phyloP scores from a whole-genome alignment of 2,797 vertebrate genomes.

The Denticeps clupeoides region DNA sequence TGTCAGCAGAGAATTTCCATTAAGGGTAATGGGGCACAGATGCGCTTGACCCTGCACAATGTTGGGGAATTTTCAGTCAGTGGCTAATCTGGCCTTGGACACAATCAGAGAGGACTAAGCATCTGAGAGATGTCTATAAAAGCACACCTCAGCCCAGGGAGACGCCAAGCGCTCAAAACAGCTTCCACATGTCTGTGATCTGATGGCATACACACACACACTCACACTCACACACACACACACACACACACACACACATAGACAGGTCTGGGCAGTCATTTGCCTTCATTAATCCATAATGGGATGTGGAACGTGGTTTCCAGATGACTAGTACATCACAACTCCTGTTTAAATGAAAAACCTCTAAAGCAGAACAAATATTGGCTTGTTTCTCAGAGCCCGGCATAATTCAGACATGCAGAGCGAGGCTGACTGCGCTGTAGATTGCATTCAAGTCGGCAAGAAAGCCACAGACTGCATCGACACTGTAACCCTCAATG shows the following conservation, averaged over 20 bases:
- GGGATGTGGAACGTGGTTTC: conserved; percentile 17
- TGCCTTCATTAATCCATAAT: conserved; percentile 25
- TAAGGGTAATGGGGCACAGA: conserved; percentile 46
- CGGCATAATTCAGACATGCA: no score
- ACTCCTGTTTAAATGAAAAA: conserved; percentile 22
- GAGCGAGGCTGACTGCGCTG: no score
- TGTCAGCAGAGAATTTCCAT: conserved; percentile 31
- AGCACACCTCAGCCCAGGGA: conserved; percentile 34
- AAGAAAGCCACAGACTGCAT: conserved; percentile 7
- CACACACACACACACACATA: conserved; percentile 1
- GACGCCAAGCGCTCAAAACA: conserved; percentile 41
- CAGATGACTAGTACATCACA: conserved; percentile 12
- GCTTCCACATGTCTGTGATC: conserved; percentile 47
- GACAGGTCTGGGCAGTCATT: conserved; percentile 1
- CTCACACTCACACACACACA: conserved; percentile 5
- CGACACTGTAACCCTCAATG: conserved; percentile 14
- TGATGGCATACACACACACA: conserved; percentile 17
- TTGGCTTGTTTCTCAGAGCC: conserved; percentile 20
- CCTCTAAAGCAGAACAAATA: conserved; percentile 32
- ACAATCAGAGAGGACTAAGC: conserved; percentile 26
- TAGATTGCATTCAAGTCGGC: conserved; percentile 20
- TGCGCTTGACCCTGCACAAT: conserved; percentile 28
- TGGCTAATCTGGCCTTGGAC: conserved; percentile 22
- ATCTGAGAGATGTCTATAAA: conserved; percentile 27
- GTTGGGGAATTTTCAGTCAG: conserved; percentile 20